A percentile compares a stretch with the other conserved stretches of the same genome.
Conservation (phyloP, 2,888 invertebrate genomes). For the Acronicta psi region DNA sequence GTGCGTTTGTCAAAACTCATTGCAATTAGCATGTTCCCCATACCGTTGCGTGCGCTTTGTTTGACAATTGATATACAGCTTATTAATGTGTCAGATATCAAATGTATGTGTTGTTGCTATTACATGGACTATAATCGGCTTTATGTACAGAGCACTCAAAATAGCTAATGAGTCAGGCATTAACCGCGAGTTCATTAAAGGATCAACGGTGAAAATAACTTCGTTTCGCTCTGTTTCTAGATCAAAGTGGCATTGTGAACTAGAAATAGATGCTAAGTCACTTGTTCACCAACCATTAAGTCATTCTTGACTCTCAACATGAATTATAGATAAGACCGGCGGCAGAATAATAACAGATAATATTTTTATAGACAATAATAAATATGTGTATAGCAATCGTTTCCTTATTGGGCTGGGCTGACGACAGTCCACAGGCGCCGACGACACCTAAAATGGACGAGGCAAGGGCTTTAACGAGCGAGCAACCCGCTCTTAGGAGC, state of each 20-base stretch:
- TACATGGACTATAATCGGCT: constrained; percentile 33
- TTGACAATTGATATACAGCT: constrained; percentile 22
- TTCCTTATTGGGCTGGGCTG: constrained; percentile 64
- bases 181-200: constrained; percentile 63
- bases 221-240: constrained; percentile 68
- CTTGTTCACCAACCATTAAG: constrained; percentile 33
- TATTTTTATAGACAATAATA: constrained; percentile 48
- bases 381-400: constrained; percentile 60
- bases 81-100: constrained; percentile 16
- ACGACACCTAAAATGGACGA: constrained; percentile 73
- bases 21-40: constrained; percentile 23
- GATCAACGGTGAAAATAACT: constrained; percentile 70
- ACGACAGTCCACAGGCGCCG: constrained; percentile 67
- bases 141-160: constrained; percentile 73
- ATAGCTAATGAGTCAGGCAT: constrained; percentile 80
- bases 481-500: constrained; percentile 64
- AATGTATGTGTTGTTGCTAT: constrained; percentile 6
- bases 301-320: constrained; percentile 27
- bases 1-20: constrained; percentile 36
- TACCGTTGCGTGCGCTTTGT: constrained; percentile 29
- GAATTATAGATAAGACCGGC: constrained; percentile 34
- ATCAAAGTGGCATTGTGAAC: constrained; percentile 63
- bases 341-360: constrained; percentile 19
- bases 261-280: constrained; percentile 69
- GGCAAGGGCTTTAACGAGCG: constrained; percentile 75